Conservation (phyloP, 92 coral and sea anemone genomes). For the Actinostola sp. region DNA sequence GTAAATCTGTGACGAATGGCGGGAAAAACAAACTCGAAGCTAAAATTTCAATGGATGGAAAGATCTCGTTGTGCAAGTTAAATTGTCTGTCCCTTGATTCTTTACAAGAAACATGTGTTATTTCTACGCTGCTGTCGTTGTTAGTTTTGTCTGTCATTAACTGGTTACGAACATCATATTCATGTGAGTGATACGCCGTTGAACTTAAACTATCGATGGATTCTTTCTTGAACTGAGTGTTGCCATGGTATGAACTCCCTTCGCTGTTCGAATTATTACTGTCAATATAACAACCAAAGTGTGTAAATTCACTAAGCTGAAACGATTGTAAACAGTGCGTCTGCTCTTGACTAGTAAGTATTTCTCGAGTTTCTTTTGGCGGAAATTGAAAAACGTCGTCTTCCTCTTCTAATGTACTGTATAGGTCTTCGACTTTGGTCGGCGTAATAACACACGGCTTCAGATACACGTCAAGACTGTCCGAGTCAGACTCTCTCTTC, state of each 20-base stretch:
- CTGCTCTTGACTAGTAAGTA: constrained; percentile 2
- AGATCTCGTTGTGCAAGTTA: too few relatives aligned
- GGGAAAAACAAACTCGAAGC: neutral
- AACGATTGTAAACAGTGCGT: neutral
- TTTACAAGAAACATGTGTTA: neutral
- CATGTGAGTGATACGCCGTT: neutral
- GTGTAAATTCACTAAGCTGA: constrained; percentile 7
- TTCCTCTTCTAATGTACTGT: constrained; percentile 69
- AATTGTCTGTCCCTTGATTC: too few relatives aligned
- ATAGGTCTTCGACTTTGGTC: constrained; percentile 70
- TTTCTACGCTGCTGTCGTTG: neutral
- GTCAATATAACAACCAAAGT: neutral
- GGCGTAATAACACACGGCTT: constrained; percentile 78
- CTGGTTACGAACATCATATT: neutral
- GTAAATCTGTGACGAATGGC: neutral
- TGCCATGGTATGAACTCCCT: constrained; percentile 4
- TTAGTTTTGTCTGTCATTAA: neutral
- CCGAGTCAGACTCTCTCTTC: constrained; percentile 25
- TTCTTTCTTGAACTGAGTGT: neutral
- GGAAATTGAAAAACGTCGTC: constrained; percentile 63
- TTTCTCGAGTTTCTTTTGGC: neutral
- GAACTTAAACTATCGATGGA: neutral
- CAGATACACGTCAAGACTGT: constrained; percentile 37
- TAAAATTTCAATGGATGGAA: too few relatives aligned
- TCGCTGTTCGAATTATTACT: neutral